Base-by-base conservation (phyloP, 2,113 vertebrate genomes). In the Erpornis zantholeuca region DNA sequence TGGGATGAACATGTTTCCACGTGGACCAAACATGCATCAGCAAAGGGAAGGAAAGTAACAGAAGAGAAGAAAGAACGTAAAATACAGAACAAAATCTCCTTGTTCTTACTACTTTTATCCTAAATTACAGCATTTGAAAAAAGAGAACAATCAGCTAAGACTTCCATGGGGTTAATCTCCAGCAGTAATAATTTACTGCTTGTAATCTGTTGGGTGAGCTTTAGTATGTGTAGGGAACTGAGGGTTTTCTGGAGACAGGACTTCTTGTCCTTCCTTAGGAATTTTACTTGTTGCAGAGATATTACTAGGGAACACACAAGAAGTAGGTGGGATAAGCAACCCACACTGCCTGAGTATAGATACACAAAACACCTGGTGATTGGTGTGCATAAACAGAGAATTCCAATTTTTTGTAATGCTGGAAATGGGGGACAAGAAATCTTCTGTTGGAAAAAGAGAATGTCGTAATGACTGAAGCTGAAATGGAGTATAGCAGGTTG, bases 201-300 rank as follows among this genome's bases (percentile, higher is more conserved):
- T 44, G 18, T 40, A 28, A 13, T 18, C 49, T 85, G 6, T 18
- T 31, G 20, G 36, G 10, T n/a, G 50, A 31, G 15, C 28, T 93
- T 50, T 23, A 35, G 24, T 6, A 2, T 15, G 36, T 0, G 0
- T 17, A 23, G 18, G 31, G 15, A n/a, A n/a, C 27, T 0, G 13
- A 65, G 20, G 28, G 10, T 14, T 82, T 91, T 71, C 56, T 56
- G 56, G 52, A 60, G 63, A 20, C 5, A 11, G 28, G 19, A 25
- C 60, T 81, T 52, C 75, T n/a, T 88, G 38, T 28, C 28, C 40
- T 84, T 87, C 21, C 35, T 44, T 56, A 25, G 33, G 15, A 59
- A 22, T 68, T 54, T 79, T 15, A 22, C n/a, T 54, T 63, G 28
- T 54, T 45, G 33, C 33, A 70, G 19, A 38, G 12, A 4, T 73